Evolutionary conservation across 2,797 vertebrate species (phyloP).

Genomic region (Ceryle rudis): DNA sequence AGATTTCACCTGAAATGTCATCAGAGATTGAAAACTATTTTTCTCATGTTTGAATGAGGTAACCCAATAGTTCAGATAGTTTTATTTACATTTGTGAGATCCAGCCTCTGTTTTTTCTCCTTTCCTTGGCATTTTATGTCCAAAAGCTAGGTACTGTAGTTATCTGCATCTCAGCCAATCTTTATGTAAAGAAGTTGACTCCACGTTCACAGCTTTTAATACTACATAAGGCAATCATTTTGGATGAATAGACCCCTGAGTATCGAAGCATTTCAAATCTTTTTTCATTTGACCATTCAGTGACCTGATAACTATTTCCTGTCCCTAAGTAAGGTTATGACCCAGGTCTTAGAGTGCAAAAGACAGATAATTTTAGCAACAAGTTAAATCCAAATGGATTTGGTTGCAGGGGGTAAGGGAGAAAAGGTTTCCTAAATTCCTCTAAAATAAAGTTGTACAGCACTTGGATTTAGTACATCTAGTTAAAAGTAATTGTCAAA

Average conservation of each 20-base stretch:
- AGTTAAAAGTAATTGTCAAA: constrained; percentile 62
- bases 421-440: constrained; percentile 63
- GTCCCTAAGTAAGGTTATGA: constrained; percentile 91
- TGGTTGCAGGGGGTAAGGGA: constrained; percentile 47
- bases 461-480: constrained; percentile 42
- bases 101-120: background rate
- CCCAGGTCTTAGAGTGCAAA: constrained; percentile 87
- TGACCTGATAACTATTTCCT: constrained; percentile 89
- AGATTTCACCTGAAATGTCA: background rate
- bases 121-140: background rate
- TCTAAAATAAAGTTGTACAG: constrained; percentile 60
- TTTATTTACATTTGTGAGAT: background rate
- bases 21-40: background rate
- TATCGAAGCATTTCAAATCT: constrained; percentile 84
- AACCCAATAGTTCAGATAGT: background rate
- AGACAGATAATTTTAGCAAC: constrained; percentile 91
- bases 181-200: constrained; percentile 1
- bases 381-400: constrained; percentile 80
- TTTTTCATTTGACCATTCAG: constrained; percentile 88
- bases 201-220: constrained; percentile 51
- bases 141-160: background rate
- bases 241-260: constrained; percentile 75
- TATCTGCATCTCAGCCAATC: background rate
- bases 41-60: background rate
- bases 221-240: constrained; percentile 73